Conservation (phyloP, 2,797 vertebrate genomes). For the Enoplosus armatus region DNA sequence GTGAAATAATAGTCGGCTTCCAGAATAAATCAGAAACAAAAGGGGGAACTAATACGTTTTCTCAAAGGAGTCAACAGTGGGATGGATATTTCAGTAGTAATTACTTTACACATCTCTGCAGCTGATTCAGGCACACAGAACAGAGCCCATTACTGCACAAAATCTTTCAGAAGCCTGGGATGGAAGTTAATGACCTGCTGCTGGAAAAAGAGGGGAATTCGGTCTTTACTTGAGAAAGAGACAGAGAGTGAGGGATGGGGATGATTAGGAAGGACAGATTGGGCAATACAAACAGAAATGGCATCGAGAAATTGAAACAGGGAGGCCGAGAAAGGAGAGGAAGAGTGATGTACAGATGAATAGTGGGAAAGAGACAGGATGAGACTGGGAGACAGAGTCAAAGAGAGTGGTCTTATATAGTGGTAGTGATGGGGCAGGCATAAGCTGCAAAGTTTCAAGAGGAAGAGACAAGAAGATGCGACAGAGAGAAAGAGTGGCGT, state of each 20-base stretch:
- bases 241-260: slow-evolving; percentile 53
- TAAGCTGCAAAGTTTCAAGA: slow-evolving; percentile 11
- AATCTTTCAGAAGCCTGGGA: slow-evolving; percentile 63
- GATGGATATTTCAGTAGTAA: slow-evolving; percentile 67
- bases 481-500: background rate
- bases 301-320: slow-evolving; percentile 40
- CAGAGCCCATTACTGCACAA: slow-evolving; percentile 62
- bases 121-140: slow-evolving; percentile 58
- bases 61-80: slow-evolving; percentile 65
- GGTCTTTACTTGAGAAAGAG: slow-evolving; percentile 39
- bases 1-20: slow-evolving; percentile 49
- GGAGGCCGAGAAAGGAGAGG: slow-evolving; percentile 9
- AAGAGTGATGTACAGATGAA: slow-evolving; percentile 44
- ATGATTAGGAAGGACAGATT: slow-evolving; percentile 63
- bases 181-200: slow-evolving; percentile 71
- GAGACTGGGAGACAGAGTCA: slow-evolving; percentile 7
- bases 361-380: slow-evolving; percentile 21
- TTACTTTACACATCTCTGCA: slow-evolving; percentile 66
- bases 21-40: slow-evolving; percentile 63
- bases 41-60: slow-evolving; percentile 61
- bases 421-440: slow-evolving; percentile 7
- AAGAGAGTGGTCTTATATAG: slow-evolving; percentile 16
- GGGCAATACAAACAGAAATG: slow-evolving; percentile 60
- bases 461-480: slow-evolving; percentile 16
- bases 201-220: slow-evolving; percentile 44